phyloP scores from a whole-genome alignment of 2,797 vertebrate species.

The Sebastes ruberrimus region DNA sequence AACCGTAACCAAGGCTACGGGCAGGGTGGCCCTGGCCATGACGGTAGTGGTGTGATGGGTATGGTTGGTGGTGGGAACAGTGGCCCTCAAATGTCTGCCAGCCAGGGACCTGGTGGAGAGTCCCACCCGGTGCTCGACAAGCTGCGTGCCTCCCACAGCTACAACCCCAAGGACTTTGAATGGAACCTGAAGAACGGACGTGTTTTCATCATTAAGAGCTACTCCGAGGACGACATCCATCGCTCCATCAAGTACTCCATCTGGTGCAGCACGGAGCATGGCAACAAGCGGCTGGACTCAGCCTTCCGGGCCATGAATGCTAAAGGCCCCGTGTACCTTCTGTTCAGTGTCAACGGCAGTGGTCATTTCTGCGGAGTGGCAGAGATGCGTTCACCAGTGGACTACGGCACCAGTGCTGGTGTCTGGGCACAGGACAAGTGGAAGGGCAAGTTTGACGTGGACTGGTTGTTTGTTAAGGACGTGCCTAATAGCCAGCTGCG shows the following conservation, averaged over 20 bases:
- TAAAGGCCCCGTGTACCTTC: constrained; percentile 92
- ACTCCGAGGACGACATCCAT: constrained; percentile 98
- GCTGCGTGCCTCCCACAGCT: constrained; percentile 93
- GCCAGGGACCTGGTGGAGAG: constrained; percentile 78
- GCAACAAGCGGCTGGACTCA: constrained; percentile 95
- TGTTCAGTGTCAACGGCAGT: constrained; percentile 96
- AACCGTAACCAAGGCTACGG: constrained; percentile 90
- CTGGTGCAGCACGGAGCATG: constrained; percentile 99
- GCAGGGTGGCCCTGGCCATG: constrained; percentile 81
- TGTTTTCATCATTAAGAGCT: constrained; percentile 98
- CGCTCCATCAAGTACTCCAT: constrained; percentile 99
- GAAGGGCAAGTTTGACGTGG: constrained; percentile 97
- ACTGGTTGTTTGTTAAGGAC: constrained; percentile 98
- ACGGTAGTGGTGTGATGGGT: constrained; percentile 72
- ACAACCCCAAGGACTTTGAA: constrained; percentile 96
- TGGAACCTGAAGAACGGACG: constrained; percentile 95
- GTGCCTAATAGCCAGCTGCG: constrained; percentile 96
- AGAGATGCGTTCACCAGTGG: constrained; percentile 96
- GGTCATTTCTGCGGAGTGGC: constrained; percentile 97
- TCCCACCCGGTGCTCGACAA: constrained; percentile 95
- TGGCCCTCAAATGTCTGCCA: constrained; percentile 47
- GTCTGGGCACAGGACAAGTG: constrained; percentile 99
- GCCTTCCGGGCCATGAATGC: constrained; percentile 90
- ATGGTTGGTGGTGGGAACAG: constrained; percentile 72
- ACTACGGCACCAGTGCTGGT: constrained; percentile 95